Conservation (phyloP, 2,888 invertebrate genomes). For the Eupithecia inturbata region DNA sequence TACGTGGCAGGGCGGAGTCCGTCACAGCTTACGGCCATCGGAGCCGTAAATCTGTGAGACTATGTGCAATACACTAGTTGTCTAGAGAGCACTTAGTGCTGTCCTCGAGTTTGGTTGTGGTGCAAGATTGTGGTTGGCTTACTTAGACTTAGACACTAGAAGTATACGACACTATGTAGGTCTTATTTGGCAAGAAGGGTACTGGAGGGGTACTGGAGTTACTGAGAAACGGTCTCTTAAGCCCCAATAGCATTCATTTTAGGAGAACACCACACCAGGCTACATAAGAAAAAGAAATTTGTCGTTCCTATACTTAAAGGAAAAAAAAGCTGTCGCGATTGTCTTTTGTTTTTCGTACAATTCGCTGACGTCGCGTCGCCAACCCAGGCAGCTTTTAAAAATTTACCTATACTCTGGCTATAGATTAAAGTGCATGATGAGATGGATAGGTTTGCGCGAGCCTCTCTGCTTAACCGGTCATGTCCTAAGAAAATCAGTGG, state of each 20-base stretch:
- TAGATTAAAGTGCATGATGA: background rate
- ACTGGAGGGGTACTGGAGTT: too few species aligned
- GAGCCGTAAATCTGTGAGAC: slow-evolving; percentile 72
- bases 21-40: slow-evolving; percentile 49
- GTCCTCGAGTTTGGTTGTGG: slow-evolving; percentile 63
- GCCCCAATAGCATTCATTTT: background rate
- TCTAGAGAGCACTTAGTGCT: slow-evolving; percentile 76
- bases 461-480: too few species aligned
- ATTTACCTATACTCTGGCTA: too few species aligned
- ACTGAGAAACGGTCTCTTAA: background rate
- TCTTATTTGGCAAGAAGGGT: background rate
- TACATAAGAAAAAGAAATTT: background rate
- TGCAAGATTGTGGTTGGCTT: slow-evolving; percentile 38
- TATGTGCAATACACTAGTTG: slow-evolving; percentile 73
- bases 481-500: too few species aligned
- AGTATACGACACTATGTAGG: background rate
- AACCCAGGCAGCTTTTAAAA: too few species aligned
- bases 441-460: background rate
- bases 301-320: too few species aligned
- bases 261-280: background rate
- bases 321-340: too few species aligned
- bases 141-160: background rate
- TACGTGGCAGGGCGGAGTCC: slow-evolving; percentile 22
- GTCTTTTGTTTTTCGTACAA: too few species aligned
- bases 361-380: too few species aligned